Evolutionary conservation across 2,113 vertebrate species (phyloP).

Genomic region (Sigmodon hispidus): DNA sequence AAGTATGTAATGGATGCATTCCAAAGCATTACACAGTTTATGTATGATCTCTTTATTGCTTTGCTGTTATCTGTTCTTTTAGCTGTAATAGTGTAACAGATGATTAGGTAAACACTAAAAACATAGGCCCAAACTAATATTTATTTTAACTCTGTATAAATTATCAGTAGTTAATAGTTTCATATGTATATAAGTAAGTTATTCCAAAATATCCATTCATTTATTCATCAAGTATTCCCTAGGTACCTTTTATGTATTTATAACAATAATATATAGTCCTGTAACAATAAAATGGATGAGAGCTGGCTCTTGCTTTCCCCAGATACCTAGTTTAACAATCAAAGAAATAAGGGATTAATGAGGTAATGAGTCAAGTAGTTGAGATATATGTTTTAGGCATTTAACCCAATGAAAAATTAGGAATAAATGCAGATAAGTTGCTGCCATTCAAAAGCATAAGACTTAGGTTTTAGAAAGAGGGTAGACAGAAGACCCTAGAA

Average conservation of each 20-base stretch:
- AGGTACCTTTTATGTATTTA: background rate
- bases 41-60: background rate
- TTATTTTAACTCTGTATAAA: conserved; percentile 30
- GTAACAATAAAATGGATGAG: background rate
- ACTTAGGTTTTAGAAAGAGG: background rate
- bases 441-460: background rate
- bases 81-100: background rate
- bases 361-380: background rate
- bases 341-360: background rate
- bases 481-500: background rate
- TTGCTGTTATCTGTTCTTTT: background rate
- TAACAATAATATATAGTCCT: background rate
- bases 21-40: background rate
- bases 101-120: background rate
- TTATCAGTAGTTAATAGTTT: background rate
- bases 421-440: conserved; percentile 6
- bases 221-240: conserved; percentile 8
- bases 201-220: background rate
- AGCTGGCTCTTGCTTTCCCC: background rate
- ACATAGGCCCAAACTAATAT: background rate
- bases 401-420: background rate
- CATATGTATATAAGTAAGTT: background rate
- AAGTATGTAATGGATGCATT: background rate
- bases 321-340: conserved; percentile 33
- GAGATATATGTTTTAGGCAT: background rate